Evolutionary conservation across 2,888 invertebrate genomes (phyloP).

Genomic region (Dryobota labecula): DNA sequence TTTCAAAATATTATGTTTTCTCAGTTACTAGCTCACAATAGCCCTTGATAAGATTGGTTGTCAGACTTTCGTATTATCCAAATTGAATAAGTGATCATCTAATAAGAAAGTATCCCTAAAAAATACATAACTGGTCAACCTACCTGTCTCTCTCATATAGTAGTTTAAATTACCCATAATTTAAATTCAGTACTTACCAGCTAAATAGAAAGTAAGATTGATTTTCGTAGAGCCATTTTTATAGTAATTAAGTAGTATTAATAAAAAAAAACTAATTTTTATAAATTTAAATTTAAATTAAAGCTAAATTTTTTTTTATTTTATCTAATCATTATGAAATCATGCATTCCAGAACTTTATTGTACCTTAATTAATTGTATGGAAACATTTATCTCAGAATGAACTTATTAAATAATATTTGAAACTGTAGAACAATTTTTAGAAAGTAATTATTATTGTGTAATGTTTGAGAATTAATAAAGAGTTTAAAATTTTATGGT

Average conservation of each 20-base stretch:
- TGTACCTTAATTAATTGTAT: constrained; percentile 14
- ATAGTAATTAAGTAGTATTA: not conserved
- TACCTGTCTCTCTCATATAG: not conserved
- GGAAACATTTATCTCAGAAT: constrained; percentile 10
- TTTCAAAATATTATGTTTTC: too few species aligned
- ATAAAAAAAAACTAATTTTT: too few species aligned
- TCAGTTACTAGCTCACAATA: too few species aligned
- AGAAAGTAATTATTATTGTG: constrained; percentile 48
- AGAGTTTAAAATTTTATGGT: constrained; percentile 41
- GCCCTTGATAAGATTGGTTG: too few species aligned
- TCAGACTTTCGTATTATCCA: too few species aligned
- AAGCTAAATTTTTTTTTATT: not conserved
- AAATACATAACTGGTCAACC: not conserved
- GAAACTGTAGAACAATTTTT: constrained; percentile 54
- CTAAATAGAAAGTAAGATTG: not conserved
- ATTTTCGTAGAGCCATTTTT: constrained; percentile 8
- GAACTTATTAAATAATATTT: constrained; percentile 19
- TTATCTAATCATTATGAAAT: not conserved
- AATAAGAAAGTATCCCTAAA: not conserved
- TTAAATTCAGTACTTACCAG: not conserved
- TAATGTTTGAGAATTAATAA: constrained; percentile 63
- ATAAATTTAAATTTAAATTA: not conserved
- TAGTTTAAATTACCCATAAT: not conserved
- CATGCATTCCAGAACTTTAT: constrained; percentile 21
- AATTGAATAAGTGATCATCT: not conserved